Conservation (phyloP, 2,113 vertebrate species). For the Hyperoodon ampullatus region DNA sequence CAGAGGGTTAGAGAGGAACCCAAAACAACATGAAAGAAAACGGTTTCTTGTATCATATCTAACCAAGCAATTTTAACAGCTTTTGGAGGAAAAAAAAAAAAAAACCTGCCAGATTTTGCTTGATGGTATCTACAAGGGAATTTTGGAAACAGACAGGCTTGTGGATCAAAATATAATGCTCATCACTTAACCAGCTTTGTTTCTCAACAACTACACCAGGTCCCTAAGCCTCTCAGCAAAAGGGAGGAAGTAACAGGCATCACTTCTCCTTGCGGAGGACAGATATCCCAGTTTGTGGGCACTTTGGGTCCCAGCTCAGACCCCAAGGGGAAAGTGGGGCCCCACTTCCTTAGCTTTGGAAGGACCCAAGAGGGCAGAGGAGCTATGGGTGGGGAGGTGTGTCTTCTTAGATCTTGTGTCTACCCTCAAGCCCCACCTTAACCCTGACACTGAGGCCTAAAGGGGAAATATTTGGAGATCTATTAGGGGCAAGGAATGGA, state of each 20-base stretch:
- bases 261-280: neutral
- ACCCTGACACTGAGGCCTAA: neutral
- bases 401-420: neutral
- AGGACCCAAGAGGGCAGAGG: neutral
- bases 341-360: neutral
- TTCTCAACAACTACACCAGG: slow-evolving; percentile 61
- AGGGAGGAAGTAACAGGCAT: neutral
- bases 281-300: neutral
- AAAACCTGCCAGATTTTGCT: slow-evolving; percentile 21
- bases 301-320: neutral
- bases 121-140: slow-evolving; percentile 18
- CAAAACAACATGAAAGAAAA: neutral
- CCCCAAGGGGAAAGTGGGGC: neutral
- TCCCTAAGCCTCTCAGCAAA: slow-evolving; percentile 55
- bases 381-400: neutral
- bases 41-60: neutral
- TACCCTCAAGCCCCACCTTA: neutral
- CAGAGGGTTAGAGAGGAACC: neutral
- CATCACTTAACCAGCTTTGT: slow-evolving; percentile 69
- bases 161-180: slow-evolving; percentile 69
- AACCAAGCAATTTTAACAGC: neutral
- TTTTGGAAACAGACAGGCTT: slow-evolving; percentile 57
- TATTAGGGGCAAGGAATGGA: neutral
- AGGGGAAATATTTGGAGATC: neutral
- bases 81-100: neutral